These are phyloP conservation scores for Iguana delicatissima DNA, from an alignment of 2,797 vertebrate genomes.

Conservation along the genomic window DNA sequence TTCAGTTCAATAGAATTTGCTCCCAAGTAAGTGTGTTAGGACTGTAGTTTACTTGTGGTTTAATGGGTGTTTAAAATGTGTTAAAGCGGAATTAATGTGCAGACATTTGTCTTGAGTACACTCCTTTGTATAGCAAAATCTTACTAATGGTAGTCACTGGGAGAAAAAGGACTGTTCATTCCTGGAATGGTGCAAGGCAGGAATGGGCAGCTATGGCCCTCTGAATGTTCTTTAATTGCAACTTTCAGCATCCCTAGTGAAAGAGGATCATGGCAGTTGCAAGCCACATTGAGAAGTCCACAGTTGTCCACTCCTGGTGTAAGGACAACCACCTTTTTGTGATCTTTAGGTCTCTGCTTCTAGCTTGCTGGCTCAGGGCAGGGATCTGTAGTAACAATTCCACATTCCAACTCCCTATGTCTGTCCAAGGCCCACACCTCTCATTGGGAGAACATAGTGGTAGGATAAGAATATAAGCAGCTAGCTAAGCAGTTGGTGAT, in stretches of 20 bases:
- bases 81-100: not conserved
- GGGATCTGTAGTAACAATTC: not conserved
- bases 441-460: not conserved
- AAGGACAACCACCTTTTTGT: not conserved
- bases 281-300: not conserved
- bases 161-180: not conserved
- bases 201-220: not conserved
- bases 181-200: not conserved
- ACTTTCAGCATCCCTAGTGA: not conserved
- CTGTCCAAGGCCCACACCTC: not conserved
- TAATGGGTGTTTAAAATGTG: not conserved
- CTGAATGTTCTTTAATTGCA: not conserved
- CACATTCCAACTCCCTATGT: not conserved
- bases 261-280: not conserved
- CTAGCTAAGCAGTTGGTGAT: not conserved
- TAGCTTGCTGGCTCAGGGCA: not conserved
- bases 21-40: too few relatives aligned
- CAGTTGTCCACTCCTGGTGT: not conserved
- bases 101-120: not conserved
- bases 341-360: not conserved
- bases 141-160: not conserved
- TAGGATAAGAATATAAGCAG: not conserved
- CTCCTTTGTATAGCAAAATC: not conserved
- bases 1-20: too few relatives aligned
- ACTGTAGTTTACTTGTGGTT: too few relatives aligned